Conservation (phyloP, 2,888 invertebrate species). For the Suillia variegata region DNA sequence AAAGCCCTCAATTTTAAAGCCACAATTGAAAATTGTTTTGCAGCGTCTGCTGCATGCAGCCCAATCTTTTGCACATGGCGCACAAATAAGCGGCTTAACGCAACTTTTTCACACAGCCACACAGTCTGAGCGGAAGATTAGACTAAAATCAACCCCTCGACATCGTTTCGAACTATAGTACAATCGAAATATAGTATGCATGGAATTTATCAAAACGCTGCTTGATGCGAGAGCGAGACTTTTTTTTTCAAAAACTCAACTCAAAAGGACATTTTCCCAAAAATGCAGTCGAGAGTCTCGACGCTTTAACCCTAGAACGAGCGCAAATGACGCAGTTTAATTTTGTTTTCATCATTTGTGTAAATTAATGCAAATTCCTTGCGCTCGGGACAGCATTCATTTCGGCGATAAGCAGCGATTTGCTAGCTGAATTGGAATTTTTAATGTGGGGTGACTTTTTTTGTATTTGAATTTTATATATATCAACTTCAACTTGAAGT, state of each 20-base stretch:
- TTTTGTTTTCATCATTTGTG: background rate
- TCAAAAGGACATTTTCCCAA: background rate
- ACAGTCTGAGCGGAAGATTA: background rate
- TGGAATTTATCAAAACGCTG: background rate
- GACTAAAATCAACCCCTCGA: background rate
- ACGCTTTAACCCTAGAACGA: background rate
- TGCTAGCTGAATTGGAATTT: background rate
- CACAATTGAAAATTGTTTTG: background rate
- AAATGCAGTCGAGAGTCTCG: background rate
- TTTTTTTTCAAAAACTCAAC: too few species aligned
- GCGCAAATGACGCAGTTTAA: background rate
- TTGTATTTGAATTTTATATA: too few species aligned
- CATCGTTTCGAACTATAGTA: background rate
- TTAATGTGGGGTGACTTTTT: background rate
- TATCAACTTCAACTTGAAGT: too few species aligned
- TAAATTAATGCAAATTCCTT: constrained; percentile 6
- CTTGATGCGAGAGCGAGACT: too few species aligned
- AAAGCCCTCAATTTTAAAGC: constrained; percentile 1
- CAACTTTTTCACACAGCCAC: background rate
- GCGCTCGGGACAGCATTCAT: background rate
- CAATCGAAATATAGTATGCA: too few species aligned
- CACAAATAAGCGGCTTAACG: background rate
- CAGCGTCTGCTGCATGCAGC: too few species aligned
- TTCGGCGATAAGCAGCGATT: background rate
- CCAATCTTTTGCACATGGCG: too few species aligned